A percentile compares a stretch with the other conserved stretches of the same genome.
Evolutionary conservation across 1,140 invertebrate genomes (phyloP).

Genomic region (Watersipora subatra): DNA sequence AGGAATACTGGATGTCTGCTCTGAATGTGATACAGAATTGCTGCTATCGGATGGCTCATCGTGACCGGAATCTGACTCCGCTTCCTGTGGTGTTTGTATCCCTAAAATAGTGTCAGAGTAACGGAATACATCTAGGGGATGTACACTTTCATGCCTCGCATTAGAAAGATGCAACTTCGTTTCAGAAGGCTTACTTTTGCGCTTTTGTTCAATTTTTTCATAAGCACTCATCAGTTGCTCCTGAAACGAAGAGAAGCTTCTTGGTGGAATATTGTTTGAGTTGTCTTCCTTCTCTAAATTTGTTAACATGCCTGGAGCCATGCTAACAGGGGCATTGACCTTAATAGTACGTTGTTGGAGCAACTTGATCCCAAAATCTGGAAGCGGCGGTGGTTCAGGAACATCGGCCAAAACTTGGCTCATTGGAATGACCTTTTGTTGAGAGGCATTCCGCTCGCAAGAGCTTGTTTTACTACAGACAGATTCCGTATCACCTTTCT

Average conservation of each 20-base stretch:
- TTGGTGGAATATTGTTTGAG: too few species aligned
- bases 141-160: background rate
- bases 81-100: background rate
- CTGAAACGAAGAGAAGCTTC: background rate
- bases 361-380: background rate
- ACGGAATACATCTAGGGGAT: background rate
- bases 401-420: background rate
- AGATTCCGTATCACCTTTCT: background rate
- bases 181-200: background rate
- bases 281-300: background rate
- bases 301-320: background rate
- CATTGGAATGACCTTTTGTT: background rate
- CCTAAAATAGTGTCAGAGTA: background rate
- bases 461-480: background rate
- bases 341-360: background rate
- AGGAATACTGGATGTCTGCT: background rate
- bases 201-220: background rate
- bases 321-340: background rate
- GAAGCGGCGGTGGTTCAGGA: background rate
- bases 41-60: background rate
- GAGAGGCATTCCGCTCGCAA: background rate
- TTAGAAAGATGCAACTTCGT: background rate
- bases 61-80: background rate
- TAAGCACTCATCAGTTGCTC: background rate
- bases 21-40: background rate